Evolutionary conservation across 2,888 invertebrate genomes (phyloP).

Genomic region (Marasmarcha lunaedactyla): DNA sequence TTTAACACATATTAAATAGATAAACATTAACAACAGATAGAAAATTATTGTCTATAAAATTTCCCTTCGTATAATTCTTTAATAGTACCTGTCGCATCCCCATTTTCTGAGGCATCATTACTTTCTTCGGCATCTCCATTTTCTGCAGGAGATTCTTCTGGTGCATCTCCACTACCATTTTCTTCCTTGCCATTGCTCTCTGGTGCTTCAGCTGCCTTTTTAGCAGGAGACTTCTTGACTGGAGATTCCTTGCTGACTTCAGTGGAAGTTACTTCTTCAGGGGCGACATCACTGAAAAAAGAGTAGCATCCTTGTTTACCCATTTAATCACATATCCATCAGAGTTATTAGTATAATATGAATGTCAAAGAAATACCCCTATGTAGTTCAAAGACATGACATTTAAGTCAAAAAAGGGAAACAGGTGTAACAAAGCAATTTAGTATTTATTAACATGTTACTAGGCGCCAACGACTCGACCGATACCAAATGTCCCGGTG

Average conservation of each 20-base stretch:
- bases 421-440: too few species aligned
- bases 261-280: slow-evolving; percentile 61
- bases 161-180: slow-evolving; percentile 48
- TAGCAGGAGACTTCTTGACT: slow-evolving; percentile 61
- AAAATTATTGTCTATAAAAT: too few species aligned
- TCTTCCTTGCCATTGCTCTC: slow-evolving; percentile 63
- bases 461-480: slow-evolving; percentile 1
- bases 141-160: slow-evolving; percentile 44
- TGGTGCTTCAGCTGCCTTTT: slow-evolving; percentile 50
- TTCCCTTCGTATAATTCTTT: too few species aligned
- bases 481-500: neutral
- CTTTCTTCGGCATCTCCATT: slow-evolving; percentile 58
- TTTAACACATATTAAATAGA: neutral
- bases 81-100: slow-evolving; percentile 49
- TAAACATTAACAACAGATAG: neutral
- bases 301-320: neutral
- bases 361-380: neutral
- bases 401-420: too few species aligned
- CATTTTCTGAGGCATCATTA: slow-evolving; percentile 59
- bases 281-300: slow-evolving; percentile 50
- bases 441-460: neutral
- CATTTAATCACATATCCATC: neutral
- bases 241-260: slow-evolving; percentile 57
- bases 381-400: too few species aligned
- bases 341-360: neutral